Conservation (phyloP, 2,888 invertebrate genomes). For the Adela reaumurella region DNA sequence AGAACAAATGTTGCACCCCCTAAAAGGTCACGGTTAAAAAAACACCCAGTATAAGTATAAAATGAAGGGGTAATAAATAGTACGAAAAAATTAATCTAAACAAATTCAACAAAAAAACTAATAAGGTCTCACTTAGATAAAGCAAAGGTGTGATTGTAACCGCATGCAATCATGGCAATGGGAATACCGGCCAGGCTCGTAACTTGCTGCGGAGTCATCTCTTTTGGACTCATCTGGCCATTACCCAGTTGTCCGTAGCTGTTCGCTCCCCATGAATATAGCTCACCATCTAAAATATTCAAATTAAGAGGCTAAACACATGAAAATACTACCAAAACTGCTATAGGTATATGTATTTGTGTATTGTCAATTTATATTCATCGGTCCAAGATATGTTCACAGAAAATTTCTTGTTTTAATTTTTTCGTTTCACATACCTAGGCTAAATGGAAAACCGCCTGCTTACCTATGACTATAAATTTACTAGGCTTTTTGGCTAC, state of each 20-base stretch:
- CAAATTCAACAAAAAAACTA: not conserved
- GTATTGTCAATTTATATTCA: no score
- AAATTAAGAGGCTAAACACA: not conserved
- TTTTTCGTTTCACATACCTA: no score
- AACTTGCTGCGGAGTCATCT: constrained; percentile 62
- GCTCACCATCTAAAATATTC: constrained; percentile 64
- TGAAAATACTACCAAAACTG: not conserved
- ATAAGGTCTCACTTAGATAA: constrained; percentile 62
- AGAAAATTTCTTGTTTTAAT: no score
- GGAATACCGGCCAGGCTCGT: constrained; percentile 71
- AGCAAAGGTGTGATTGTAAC: constrained; percentile 76
- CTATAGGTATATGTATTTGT: no score
- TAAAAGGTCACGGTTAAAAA: not conserved
- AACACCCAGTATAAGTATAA: constrained; percentile 1
- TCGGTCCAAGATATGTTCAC: no score
- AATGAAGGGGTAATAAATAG: not conserved
- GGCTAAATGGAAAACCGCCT: no score
- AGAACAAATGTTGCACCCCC: no score
- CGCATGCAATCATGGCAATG: constrained; percentile 74
- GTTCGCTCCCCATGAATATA: constrained; percentile 86
- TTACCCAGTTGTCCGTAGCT: constrained; percentile 78
- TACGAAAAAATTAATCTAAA: not conserved
- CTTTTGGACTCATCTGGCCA: constrained; percentile 57
- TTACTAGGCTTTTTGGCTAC: no score
- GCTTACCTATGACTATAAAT: no score